A percentile compares a stretch with the other conserved stretches of the same genome.
phyloP scores from a whole-genome alignment of 2,113 vertebrate species.

The Oncorhynchus gorbuscha region DNA sequence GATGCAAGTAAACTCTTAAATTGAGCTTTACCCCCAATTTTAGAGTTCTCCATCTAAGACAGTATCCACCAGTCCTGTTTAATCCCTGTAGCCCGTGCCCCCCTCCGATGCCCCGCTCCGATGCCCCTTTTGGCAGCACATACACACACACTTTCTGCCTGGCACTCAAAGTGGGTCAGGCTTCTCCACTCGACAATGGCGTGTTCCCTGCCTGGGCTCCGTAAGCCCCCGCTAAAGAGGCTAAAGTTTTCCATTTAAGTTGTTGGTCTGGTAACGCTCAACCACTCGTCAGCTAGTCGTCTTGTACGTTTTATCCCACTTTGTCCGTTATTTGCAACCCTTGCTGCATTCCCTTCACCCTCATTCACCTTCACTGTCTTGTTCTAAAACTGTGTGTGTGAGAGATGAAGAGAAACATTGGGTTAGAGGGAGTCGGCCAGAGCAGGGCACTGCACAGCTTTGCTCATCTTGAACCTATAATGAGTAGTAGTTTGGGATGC shows the following conservation, averaged over 20 bases:
- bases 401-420: too few species aligned
- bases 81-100: constrained; percentile 32
- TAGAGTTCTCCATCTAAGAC: constrained; percentile 45
- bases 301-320: neutral
- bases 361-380: neutral
- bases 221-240: constrained; percentile 61
- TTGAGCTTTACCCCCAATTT: constrained; percentile 43
- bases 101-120: constrained; percentile 7
- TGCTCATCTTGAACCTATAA: too few species aligned
- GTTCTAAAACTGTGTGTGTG: too few species aligned
- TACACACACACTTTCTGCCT: constrained; percentile 25
- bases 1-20: neutral
- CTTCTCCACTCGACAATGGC: constrained; percentile 55
- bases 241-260: constrained; percentile 30
- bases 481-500: too few species aligned
- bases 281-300: constrained; percentile 5
- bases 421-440: too few species aligned
- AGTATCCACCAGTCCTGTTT: constrained; percentile 31
- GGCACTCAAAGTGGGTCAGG: constrained; percentile 50
- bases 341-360: neutral
- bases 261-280: constrained; percentile 1
- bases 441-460: too few species aligned
- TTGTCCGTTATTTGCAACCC: constrained; percentile 14
- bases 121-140: constrained; percentile 30
- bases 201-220: constrained; percentile 38